phyloP scores from a whole-genome alignment of 2,888 invertebrate genomes.

The Aethes cnicana region DNA sequence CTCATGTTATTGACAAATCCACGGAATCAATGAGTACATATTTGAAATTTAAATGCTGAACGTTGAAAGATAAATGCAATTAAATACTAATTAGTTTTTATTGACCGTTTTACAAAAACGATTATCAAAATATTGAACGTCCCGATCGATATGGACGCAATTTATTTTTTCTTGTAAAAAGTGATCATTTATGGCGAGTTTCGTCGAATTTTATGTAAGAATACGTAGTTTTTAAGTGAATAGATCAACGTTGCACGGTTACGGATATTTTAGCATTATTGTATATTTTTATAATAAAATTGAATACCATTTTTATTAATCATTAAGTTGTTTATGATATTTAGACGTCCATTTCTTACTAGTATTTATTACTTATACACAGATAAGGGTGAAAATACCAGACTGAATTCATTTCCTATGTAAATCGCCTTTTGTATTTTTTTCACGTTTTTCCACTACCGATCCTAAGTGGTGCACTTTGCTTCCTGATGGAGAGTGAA shows the following conservation, averaged over 20 bases:
- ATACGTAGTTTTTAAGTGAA: slow-evolving; percentile 49
- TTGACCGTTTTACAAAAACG: no score
- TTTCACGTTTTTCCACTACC: no score
- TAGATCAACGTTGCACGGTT: slow-evolving; percentile 70
- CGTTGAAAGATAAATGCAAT: no score
- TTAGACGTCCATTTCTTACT: slow-evolving; percentile 51
- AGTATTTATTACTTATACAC: slow-evolving; percentile 41
- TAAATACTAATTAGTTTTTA: no score
- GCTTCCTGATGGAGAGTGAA: no score
- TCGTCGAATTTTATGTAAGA: slow-evolving; percentile 21
- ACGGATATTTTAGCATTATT: slow-evolving; percentile 73
- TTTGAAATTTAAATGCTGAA: no score
- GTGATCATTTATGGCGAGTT: slow-evolving; percentile 31
- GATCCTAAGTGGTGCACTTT: no score
- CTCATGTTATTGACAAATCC: no score
- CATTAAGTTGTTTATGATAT: slow-evolving; percentile 50
- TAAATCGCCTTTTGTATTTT: no score
- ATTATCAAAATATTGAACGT: no score
- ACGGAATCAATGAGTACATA: no score
- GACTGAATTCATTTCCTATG: slow-evolving; percentile 22
- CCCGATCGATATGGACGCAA: no score
- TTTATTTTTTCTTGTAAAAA: slow-evolving; percentile 11
- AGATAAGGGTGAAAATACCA: slow-evolving; percentile 14
- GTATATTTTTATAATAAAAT: slow-evolving; percentile 74
- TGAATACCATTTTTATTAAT: slow-evolving; percentile 54